These are phyloP conservation scores for Poecilus cupreus DNA, from an alignment of 2,888 invertebrate species.

Conservation along the genomic window DNA sequence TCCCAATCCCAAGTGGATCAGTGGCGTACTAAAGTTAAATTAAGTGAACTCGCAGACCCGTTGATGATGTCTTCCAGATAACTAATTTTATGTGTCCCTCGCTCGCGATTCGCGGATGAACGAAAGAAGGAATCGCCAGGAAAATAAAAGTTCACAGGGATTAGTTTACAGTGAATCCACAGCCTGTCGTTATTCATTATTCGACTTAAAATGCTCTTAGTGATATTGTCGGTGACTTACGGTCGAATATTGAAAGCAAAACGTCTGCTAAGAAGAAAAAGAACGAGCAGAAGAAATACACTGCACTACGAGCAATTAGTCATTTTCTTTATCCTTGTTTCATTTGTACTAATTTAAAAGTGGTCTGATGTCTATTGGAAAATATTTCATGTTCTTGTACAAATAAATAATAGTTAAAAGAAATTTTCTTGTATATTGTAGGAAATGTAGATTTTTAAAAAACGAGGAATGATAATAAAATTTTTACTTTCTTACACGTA, in stretches of 20 bases:
- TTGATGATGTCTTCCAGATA: slow-evolving; percentile 49
- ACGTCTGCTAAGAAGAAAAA: background rate
- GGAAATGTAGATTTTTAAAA: no score
- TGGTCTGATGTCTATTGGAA: no score
- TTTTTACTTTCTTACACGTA: no score
- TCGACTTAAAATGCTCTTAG: slow-evolving; percentile 37
- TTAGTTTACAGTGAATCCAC: slow-evolving; percentile 50
- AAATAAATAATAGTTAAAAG: no score
- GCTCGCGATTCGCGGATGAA: slow-evolving; percentile 6
- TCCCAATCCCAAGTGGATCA: slow-evolving; percentile 37
- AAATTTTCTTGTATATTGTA: no score
- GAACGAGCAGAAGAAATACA: no score
- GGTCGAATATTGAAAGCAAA: background rate
- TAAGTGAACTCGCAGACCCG: slow-evolving; percentile 44
- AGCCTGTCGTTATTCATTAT: slow-evolving; percentile 43
- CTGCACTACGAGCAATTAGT: no score
- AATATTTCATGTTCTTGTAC: no score
- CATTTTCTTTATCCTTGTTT: no score
- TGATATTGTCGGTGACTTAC: slow-evolving; percentile 19
- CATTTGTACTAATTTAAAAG: no score
- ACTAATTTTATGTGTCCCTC: slow-evolving; percentile 52
- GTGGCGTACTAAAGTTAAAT: slow-evolving; percentile 47
- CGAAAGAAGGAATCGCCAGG: background rate
- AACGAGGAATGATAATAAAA: no score
- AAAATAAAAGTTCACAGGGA: slow-evolving; percentile 32